Conservation (phyloP, 53 echinoderm and acorn worm genomes). For the Actinopyga echinites region DNA sequence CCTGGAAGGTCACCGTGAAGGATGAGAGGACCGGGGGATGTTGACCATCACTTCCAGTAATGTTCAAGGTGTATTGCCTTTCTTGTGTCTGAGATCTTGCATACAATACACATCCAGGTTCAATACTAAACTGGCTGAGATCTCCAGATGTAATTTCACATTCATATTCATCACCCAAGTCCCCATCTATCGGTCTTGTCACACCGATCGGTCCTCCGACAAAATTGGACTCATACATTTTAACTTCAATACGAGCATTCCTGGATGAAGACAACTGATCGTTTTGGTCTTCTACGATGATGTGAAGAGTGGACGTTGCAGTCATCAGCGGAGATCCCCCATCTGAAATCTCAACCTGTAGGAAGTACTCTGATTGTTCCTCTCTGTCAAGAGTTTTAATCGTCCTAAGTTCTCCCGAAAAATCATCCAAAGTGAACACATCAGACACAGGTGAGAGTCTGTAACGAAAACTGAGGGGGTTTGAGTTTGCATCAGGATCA, state of each 20-base stretch:
- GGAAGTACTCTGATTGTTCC: conserved; percentile 68
- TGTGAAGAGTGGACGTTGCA: conserved; percentile 77
- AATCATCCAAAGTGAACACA: conserved; percentile 60
- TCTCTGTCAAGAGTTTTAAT: conserved; percentile 76
- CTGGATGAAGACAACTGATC: conserved; percentile 82
- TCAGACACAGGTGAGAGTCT: conserved; percentile 55
- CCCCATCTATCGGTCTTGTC: conserved; percentile 80
- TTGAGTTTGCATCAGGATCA: conserved; percentile 77
- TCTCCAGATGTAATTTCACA: conserved; percentile 77
- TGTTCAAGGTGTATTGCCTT: conserved; percentile 48
- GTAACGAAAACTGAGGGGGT: conserved; percentile 72
- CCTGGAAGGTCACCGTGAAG: conserved; percentile 70
- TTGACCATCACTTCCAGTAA: conserved; percentile 81
- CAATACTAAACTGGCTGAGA: conserved; percentile 68
- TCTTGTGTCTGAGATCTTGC: conserved; percentile 68
- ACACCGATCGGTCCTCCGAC: conserved; percentile 77
- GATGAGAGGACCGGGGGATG: conserved; percentile 72
- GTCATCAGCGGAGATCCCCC: conserved; percentile 73
- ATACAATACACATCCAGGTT: conserved; percentile 66
- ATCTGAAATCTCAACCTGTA: conserved; percentile 76
- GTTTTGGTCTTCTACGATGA: conserved; percentile 75
- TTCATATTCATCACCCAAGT: conserved; percentile 73
- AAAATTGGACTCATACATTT: conserved; percentile 77
- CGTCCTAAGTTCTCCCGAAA: conserved; percentile 64
- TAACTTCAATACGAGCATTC: conserved; percentile 91